Base-by-base conservation (phyloP, 1,140 invertebrate species). In the Microvelia longipes region DNA sequence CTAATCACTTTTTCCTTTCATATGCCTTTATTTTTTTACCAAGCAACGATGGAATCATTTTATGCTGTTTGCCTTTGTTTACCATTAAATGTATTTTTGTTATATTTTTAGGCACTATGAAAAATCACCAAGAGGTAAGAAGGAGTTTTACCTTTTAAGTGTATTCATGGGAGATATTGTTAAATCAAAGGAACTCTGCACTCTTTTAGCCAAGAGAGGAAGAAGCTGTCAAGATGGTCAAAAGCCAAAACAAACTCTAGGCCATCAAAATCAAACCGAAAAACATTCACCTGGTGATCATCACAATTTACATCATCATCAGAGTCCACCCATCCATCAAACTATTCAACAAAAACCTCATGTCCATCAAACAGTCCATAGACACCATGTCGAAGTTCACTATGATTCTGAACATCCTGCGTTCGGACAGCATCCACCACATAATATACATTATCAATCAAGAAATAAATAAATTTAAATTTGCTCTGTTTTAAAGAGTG, bases 111-210 rank as follows among this genome's bases (percentile, higher is more conserved):
- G 90, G 71, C 85, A 88, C 75, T 91, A 91, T 81, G 88, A 88
- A 77, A 81, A 83, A 35, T 87, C 88, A 61, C 83, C 86, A 27
- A 85, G 86, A 73, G 84, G 84, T 68, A 85, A 86, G 76, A 91
- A 90, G 78, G 87, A 91, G 77, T 87, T 88, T 78, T 91, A 90
- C 76, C 80, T 92, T 30, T 83, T 92, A 67, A 91, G 89, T 75
- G 87, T 92, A 27, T 91, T 92, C 78, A 79, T 92, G 28, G 90
- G 90, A 65, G 88, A 92, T 77, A 89, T 90, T 75, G 84, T 91
- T 63, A 87, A 86, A 26, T 90, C 89, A 72, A 87, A 88, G 13
- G 83, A 83, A 71, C 82, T 92, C 26, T 92, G 90, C 77, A 87
- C 87, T 77, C 87, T 90, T 76, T 80, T 91, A 73, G 88, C 85